Conservation (phyloP, 2,113 vertebrate species). For the Corapipo altera region DNA sequence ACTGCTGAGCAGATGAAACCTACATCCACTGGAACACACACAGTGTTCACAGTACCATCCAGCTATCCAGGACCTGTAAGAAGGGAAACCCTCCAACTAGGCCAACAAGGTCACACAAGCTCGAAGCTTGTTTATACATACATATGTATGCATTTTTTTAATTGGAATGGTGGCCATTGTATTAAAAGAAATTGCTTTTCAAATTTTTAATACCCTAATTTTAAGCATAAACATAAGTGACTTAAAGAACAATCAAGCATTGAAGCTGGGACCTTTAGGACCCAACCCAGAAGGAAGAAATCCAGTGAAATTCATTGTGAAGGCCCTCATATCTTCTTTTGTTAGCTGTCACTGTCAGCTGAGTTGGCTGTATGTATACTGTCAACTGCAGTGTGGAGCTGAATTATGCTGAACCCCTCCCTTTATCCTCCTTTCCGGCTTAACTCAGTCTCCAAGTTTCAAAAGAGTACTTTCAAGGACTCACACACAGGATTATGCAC, state of each 20-base stretch:
- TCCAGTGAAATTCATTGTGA: neutral
- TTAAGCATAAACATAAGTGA: neutral
- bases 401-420: neutral
- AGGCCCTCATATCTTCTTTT: neutral
- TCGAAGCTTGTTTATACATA: neutral
- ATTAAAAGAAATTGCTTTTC: neutral
- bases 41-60: neutral
- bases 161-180: neutral
- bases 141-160: neutral
- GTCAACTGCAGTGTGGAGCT: neutral
- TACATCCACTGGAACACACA: neutral
- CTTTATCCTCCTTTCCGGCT: neutral
- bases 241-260: neutral
- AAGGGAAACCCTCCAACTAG: neutral
- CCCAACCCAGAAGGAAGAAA: neutral
- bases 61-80: neutral
- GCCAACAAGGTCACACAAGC: neutral
- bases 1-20: neutral
- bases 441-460: neutral
- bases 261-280: neutral
- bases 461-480: neutral
- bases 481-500: rapidly evolving
- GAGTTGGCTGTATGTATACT: neutral
- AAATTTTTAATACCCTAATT: neutral
- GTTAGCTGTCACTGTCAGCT: neutral